These are phyloP conservation scores for Anorthoa munda DNA, from an alignment of 2,888 invertebrate species.

Conservation along the genomic window DNA sequence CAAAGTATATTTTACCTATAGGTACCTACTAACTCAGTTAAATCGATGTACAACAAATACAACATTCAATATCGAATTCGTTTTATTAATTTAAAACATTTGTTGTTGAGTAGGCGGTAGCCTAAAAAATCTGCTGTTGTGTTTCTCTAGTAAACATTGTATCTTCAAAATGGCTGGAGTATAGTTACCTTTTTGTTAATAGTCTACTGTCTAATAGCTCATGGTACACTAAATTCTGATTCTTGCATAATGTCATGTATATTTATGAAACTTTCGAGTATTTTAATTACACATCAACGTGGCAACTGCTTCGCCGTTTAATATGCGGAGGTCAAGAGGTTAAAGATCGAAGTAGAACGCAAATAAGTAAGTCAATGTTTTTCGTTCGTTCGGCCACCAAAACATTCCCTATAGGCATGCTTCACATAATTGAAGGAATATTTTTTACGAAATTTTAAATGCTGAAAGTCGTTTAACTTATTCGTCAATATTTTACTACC, in stretches of 20 bases:
- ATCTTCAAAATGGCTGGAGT: too few species aligned
- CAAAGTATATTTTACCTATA: too few species aligned
- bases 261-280: constrained; percentile 27
- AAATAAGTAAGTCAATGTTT: constrained; percentile 30
- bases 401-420: not conserved
- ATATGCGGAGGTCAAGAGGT: constrained; percentile 39
- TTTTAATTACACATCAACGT: constrained; percentile 31
- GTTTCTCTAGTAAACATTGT: too few species aligned
- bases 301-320: constrained; percentile 44
- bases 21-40: too few species aligned
- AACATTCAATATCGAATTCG: too few species aligned
- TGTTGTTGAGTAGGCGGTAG: too few species aligned
- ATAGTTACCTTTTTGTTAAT: too few species aligned
- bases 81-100: too few species aligned
- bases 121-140: too few species aligned
- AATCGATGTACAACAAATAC: too few species aligned
- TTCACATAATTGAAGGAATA: not conserved
- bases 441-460: constrained; percentile 19
- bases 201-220: not conserved
- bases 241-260: not conserved
- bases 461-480: constrained; percentile 28
- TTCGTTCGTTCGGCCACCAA: not conserved
- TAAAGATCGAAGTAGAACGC: constrained; percentile 41
- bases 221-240: not conserved
- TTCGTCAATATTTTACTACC: constrained; percentile 48